These are phyloP conservation scores for Chorisops tibialis DNA, from an alignment of 2,888 invertebrate genomes.

Conservation along the genomic window DNA sequence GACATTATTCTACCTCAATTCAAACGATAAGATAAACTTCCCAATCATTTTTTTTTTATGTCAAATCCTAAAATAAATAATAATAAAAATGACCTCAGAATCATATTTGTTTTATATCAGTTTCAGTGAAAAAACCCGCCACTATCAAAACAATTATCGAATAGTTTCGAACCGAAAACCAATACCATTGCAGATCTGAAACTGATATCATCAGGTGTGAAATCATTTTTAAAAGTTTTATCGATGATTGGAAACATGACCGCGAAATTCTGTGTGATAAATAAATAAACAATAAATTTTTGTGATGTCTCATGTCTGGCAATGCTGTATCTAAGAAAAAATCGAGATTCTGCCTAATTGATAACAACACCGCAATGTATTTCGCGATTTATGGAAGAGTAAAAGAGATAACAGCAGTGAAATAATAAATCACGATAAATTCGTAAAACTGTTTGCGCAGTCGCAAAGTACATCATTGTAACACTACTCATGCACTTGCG, in stretches of 20 bases:
- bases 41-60: background rate
- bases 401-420: background rate
- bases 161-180: background rate
- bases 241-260: constrained; percentile 2
- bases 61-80: background rate
- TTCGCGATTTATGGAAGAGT: background rate
- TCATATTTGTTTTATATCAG: background rate
- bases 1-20: background rate
- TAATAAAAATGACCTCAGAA: constrained; percentile 18
- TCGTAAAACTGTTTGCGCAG: background rate
- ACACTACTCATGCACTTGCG: background rate
- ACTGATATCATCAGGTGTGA: background rate
- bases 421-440: constrained; percentile 14
- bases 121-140: background rate
- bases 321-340: no score
- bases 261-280: background rate
- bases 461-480: no score
- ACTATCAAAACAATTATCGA: background rate
- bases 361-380: no score
- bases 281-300: constrained; percentile 2
- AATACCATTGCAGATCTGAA: background rate
- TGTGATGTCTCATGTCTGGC: no score
- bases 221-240: constrained; percentile 2
- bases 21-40: constrained; percentile 2
- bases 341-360: no score